phyloP scores from a whole-genome alignment of 1,140 invertebrate species.

The Trypoxylus dichotomus region DNA sequence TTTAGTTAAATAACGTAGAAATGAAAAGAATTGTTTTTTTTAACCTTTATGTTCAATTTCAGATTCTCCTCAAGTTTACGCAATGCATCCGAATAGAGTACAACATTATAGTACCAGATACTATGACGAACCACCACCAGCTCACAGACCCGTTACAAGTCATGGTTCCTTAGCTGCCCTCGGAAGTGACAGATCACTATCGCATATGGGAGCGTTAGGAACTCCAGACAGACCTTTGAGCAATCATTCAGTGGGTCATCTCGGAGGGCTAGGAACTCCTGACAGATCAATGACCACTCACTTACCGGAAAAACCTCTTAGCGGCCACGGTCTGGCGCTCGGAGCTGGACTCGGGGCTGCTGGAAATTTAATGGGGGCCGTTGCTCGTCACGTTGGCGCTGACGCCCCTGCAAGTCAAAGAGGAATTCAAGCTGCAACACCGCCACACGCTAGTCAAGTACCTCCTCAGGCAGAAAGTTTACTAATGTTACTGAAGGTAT shows the following conservation, averaged over 20 bases:
- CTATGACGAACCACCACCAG: slow-evolving; percentile 63
- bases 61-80: slow-evolving; percentile 73
- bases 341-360: slow-evolving; percentile 49
- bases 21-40: too few relatives aligned
- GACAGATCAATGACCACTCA: slow-evolving; percentile 40
- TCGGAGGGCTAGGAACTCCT: slow-evolving; percentile 34
- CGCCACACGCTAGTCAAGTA: slow-evolving; percentile 73
- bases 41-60: slow-evolving; percentile 27
- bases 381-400: slow-evolving; percentile 57
- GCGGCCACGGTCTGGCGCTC: slow-evolving; percentile 38
- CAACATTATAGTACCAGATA: slow-evolving; percentile 54
- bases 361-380: slow-evolving; percentile 52
- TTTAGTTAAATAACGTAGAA: too few relatives aligned
- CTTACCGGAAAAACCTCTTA: slow-evolving; percentile 36
- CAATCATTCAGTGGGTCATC: slow-evolving; percentile 15
- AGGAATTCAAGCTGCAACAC: slow-evolving; percentile 63
- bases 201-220: slow-evolving; percentile 52
- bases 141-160: slow-evolving; percentile 59
- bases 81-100: slow-evolving; percentile 57
- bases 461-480: slow-evolving; percentile 77
- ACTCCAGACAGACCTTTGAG: slow-evolving; percentile 42
- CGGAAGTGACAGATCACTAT: slow-evolving; percentile 47
- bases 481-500: slow-evolving; percentile 71
- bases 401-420: slow-evolving; percentile 59
- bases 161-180: slow-evolving; percentile 53